phyloP scores from a whole-genome alignment of 2,797 vertebrate genomes.

The Cercopithecus neglectus region DNA sequence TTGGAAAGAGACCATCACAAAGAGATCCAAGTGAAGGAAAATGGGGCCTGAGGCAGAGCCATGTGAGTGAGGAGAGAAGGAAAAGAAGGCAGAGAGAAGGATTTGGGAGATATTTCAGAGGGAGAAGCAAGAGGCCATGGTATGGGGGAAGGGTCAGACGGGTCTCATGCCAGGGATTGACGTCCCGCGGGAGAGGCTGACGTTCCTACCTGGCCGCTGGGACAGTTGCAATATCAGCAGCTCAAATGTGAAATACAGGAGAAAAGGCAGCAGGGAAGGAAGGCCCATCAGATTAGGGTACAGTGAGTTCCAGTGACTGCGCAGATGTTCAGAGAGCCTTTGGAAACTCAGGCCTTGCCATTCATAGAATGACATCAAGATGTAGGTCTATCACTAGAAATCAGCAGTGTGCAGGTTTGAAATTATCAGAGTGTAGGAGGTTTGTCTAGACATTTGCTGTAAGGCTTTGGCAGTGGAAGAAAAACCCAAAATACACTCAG shows the following conservation, averaged over 20 bases:
- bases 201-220: background rate
- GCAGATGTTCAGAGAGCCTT: background rate
- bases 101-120: background rate
- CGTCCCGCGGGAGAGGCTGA: accelerated
- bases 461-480: background rate
- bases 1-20: background rate
- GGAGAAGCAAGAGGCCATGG: background rate
- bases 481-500: background rate
- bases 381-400: background rate
- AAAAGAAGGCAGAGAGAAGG: background rate
- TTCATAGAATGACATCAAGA: background rate
- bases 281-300: background rate
- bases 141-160: too few relatives aligned
- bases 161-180: background rate
- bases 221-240: too few relatives aligned
- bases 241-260: background rate
- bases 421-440: background rate
- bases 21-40: background rate
- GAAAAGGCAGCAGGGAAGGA: background rate
- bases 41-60: background rate
- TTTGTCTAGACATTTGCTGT: too few relatives aligned
- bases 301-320: background rate
- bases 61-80: background rate
- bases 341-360: background rate
- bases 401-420: background rate